phyloP scores from a whole-genome alignment of 2,113 vertebrate genomes.

The Chiloscyllium plagiosum region DNA sequence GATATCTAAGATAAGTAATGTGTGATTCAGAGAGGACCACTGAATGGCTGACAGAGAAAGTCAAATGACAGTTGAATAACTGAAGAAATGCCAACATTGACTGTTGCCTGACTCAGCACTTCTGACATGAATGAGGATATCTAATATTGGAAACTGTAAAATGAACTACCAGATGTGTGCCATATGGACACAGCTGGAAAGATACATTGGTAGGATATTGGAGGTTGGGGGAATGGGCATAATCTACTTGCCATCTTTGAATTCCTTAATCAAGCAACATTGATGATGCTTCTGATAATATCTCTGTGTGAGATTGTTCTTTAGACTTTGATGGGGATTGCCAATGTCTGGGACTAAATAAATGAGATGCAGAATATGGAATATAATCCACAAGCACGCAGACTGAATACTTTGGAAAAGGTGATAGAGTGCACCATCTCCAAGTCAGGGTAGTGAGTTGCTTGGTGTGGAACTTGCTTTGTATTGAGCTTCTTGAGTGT shows the following conservation, averaged over 20 bases:
- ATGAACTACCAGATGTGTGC: neutral
- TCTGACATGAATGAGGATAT: neutral
- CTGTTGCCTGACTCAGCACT: conserved; percentile 3
- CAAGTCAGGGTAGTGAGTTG: no score
- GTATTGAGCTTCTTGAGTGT: no score
- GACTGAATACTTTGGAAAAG: neutral
- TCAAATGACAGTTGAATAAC: neutral
- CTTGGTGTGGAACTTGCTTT: no score
- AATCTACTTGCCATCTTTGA: neutral
- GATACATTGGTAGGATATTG: neutral
- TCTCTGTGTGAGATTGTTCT: neutral
- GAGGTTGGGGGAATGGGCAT: neutral
- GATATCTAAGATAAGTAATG: neutral
- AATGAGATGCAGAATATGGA: neutral
- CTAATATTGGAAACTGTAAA: conserved; percentile 1
- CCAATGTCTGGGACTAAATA: neutral
- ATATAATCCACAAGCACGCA: neutral
- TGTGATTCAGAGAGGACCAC: conserved; percentile 11
- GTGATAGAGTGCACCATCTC: neutral
- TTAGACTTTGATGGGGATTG: neutral
- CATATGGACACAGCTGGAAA: neutral
- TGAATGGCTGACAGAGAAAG: neutral
- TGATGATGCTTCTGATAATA: neutral
- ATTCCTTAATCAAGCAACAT: neutral
- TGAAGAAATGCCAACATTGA: conserved; percentile 26